Base-by-base conservation (phyloP, 2,888 invertebrate species). In the Chaetoderma sp. region DNA sequence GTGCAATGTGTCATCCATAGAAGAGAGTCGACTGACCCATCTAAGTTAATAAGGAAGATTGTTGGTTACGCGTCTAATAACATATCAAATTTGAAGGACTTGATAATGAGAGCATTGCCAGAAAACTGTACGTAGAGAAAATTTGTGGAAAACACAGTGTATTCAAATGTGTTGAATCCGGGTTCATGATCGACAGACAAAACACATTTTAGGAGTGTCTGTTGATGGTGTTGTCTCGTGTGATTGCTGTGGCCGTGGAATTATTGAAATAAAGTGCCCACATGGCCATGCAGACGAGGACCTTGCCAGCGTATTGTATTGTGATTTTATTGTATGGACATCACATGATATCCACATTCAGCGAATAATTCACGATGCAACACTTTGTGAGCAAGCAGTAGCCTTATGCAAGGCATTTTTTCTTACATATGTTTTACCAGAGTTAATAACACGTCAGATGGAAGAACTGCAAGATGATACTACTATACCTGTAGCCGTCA, bases 1-100 rank as follows among this genome's bases (percentile, higher is more conserved):
- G n/a, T n/a, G n/a, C n/a, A n/a, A n/a, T n/a, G n/a, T n/a, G n/a
- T n/a, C n/a, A n/a, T n/a, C n/a, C n/a, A n/a, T n/a, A n/a, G n/a
- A n/a, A n/a, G n/a, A n/a, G n/a, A n/a, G n/a, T n/a, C n/a, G n/a
- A n/a, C n/a, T n/a, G n/a, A n/a, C n/a, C n/a, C n/a, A n/a, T n/a
- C n/a, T n/a, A n/a, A n/a, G n/a, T n/a, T n/a, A n/a, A n/a, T n/a
- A n/a, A n/a, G 36, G 30, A 18, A 13, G 2, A 50, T 67, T 6
- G 56, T 39, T n/a, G 67, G 67, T 13, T 54, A 58, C 36, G 30
- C 57, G 28, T 49, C 33, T 13, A 60, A 63, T 42, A 58, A 60
- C 49, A 36, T 63, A 33, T 57, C 60, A n/a, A n/a, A n/a, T n/a
- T n/a, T n/a, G n/a, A n/a, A n/a, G n/a, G n/a, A n/a, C n/a, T n/a